Percentiles rank a stretch among this genome's conserved stretches.
phyloP scores from a whole-genome alignment of 2,113 vertebrate species.

The Lipophrys pholis region DNA sequence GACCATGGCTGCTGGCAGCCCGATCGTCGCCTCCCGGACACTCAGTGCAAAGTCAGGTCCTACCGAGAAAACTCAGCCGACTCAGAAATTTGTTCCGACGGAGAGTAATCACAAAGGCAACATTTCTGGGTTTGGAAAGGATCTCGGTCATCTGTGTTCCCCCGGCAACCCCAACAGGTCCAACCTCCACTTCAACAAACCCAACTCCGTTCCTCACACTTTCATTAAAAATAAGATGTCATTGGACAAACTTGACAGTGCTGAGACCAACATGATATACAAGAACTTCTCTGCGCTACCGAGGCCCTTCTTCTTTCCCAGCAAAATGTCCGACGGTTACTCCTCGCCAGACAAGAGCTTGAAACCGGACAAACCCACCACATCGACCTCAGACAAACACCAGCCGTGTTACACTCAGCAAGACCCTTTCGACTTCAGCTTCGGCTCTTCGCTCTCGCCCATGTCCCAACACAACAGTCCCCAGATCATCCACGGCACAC shows the following conservation, averaged over 20 bases:
- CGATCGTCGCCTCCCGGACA: constrained; percentile 33
- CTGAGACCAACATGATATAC: constrained; percentile 52
- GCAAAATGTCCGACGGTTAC: constrained; percentile 66
- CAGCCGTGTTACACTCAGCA: constrained; percentile 76
- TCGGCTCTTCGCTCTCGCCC: constrained; percentile 71
- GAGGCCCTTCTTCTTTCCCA: constrained; percentile 74
- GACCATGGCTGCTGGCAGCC: constrained; percentile 52
- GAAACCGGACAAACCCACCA: constrained; percentile 65
- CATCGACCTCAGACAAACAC: constrained; percentile 65
- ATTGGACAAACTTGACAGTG: constrained; percentile 60
- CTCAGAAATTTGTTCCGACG: constrained; percentile 33
- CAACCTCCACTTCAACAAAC: constrained; percentile 57
- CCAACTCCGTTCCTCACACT: constrained; percentile 65
- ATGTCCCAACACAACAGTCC: constrained; percentile 76
- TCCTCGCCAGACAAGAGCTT: constrained; percentile 64
- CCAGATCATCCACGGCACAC: constrained; percentile 68
- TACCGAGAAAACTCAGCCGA: constrained; percentile 56
- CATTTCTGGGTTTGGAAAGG: constrained; percentile 62
- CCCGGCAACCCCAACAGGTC: constrained; percentile 54
- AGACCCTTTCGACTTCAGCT: constrained; percentile 79
- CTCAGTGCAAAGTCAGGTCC: constrained; percentile 40
- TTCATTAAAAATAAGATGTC: constrained; percentile 65
- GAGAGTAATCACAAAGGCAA: constrained; percentile 56
- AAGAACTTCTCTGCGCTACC: constrained; percentile 71
- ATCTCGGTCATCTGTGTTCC: constrained; percentile 31